phyloP scores from a whole-genome alignment of 2,797 vertebrate species.

The Spinus pinus region DNA sequence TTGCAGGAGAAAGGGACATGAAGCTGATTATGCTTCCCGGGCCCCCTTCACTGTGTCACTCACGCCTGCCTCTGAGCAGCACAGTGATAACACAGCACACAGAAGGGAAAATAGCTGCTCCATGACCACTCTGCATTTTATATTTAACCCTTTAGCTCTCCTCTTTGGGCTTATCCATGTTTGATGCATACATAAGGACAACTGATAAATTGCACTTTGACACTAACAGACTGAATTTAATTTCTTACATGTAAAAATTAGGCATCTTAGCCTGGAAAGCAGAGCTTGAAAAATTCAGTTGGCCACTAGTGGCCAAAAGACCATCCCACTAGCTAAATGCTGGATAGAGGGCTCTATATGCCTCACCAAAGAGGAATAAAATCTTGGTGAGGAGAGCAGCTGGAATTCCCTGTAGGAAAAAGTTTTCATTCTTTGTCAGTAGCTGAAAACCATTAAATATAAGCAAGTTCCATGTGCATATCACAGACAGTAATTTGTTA shows the following conservation, averaged over 20 bases:
- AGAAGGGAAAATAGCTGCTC: not conserved
- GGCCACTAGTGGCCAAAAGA: not conserved
- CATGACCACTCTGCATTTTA: not conserved
- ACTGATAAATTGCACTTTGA: not conserved
- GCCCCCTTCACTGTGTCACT: conserved; percentile 26
- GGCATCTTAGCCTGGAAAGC: not conserved
- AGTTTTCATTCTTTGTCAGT: not conserved
- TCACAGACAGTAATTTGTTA: not conserved
- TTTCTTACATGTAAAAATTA: not conserved
- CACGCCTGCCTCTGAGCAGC: not conserved
- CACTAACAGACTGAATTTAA: not conserved
- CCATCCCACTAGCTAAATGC: not conserved
- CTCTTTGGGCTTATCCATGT: not conserved
- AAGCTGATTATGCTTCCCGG: not conserved
- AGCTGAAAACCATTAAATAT: not conserved
- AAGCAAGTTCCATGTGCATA: not conserved
- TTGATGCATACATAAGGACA: not conserved
- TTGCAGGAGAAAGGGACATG: not conserved
- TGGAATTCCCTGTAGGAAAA: not conserved
- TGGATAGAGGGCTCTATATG: not conserved
- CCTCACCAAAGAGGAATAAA: not conserved
- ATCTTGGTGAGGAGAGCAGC: not conserved
- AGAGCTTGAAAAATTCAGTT: not conserved
- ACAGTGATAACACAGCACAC: not conserved
- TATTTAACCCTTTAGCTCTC: conserved; percentile 12